A percentile compares a stretch with the other conserved stretches of the same genome.
Evolutionary conservation across 1,140 invertebrate genomes (phyloP).

Genomic region (Microplitis mediator): DNA sequence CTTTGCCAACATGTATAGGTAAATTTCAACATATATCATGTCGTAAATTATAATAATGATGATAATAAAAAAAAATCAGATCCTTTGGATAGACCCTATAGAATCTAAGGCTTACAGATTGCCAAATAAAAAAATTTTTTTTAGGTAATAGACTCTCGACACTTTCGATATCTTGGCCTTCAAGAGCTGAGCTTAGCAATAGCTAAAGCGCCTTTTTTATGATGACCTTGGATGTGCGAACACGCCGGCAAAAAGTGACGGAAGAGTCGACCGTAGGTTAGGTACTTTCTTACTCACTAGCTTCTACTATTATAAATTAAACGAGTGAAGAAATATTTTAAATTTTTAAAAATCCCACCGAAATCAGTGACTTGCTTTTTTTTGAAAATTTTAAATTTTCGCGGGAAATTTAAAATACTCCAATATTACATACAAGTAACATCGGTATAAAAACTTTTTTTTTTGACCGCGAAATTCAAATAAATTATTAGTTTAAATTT

Average conservation of each 20-base stretch:
- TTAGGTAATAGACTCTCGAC: background rate
- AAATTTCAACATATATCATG: background rate
- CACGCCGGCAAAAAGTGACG: conserved; percentile 3
- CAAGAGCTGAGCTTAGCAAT: background rate
- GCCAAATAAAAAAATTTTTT: background rate
- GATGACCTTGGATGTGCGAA: background rate
- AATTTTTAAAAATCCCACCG: too few relatives aligned
- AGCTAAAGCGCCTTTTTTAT: background rate
- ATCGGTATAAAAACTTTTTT: too few relatives aligned
- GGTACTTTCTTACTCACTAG: background rate
- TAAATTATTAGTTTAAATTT: too few relatives aligned
- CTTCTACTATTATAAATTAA: too few relatives aligned
- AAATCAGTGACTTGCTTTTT: too few relatives aligned
- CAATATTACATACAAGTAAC: too few relatives aligned
- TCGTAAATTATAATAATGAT: too few relatives aligned
- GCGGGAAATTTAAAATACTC: too few relatives aligned
- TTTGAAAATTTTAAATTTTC: too few relatives aligned
- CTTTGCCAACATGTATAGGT: conserved; percentile 4
- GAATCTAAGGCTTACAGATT: background rate
- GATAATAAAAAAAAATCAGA: background rate
- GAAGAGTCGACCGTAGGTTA: background rate
- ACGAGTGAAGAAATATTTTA: too few relatives aligned
- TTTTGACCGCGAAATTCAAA: too few relatives aligned
- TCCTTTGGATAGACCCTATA: background rate
- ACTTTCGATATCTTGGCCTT: background rate